phyloP scores from a whole-genome alignment of 2,888 invertebrate species.

The Marasmarcha lunaedactyla region DNA sequence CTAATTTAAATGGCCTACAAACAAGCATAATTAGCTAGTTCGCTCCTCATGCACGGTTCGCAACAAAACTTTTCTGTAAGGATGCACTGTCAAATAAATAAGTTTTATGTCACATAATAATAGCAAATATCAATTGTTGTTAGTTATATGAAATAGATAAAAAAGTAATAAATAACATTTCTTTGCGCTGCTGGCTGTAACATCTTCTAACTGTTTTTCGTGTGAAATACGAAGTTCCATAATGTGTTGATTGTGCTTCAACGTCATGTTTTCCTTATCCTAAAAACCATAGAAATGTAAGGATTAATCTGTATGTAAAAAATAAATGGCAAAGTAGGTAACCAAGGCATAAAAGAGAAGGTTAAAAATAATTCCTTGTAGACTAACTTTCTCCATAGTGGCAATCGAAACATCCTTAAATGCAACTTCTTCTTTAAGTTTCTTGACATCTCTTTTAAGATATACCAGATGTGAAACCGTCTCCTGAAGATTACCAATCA shows the following conservation, averaged over 20 bases:
- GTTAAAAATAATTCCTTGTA: background rate
- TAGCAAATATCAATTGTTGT: too few species aligned
- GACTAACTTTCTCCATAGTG: constrained; percentile 35
- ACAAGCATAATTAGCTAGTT: too few species aligned
- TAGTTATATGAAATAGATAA: too few species aligned
- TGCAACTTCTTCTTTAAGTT: constrained; percentile 39
- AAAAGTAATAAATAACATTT: constrained; percentile 17
- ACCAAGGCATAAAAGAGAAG: background rate
- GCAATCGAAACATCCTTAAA: constrained; percentile 30
- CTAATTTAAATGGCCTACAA: too few species aligned
- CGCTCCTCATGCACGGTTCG: too few species aligned
- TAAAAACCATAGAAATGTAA: too few species aligned
- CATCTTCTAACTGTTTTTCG: constrained; percentile 38
- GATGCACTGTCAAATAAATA: too few species aligned
- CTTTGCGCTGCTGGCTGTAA: constrained; percentile 31
- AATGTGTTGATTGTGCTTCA: constrained; percentile 31
- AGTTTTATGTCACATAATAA: too few species aligned
- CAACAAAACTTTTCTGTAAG: too few species aligned
- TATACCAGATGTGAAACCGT: constrained; percentile 54
- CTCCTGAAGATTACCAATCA: constrained; percentile 55
- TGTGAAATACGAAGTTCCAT: constrained; percentile 31
- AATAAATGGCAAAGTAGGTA: too few species aligned
- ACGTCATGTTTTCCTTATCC: constrained; percentile 40
- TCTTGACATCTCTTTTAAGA: constrained; percentile 49
- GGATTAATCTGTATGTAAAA: too few species aligned